Percentiles rank a stretch among this genome's conserved stretches.
Evolutionary conservation across 2,797 vertebrate species (phyloP).

Genomic region (Coluber constrictor): DNA sequence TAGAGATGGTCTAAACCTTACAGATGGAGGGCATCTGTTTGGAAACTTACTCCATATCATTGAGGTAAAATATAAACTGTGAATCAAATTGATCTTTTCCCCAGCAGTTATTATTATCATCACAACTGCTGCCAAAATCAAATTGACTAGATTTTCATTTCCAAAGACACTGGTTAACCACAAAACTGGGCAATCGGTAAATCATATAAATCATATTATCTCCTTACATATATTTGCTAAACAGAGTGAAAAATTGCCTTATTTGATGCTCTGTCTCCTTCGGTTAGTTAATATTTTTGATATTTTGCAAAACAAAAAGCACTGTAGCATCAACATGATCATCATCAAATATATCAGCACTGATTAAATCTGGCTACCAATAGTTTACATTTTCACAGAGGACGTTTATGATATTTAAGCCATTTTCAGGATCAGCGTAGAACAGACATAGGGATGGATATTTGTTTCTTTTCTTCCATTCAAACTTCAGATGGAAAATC

Average conservation of each 20-base stretch:
- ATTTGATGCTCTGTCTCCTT: slow-evolving; percentile 12
- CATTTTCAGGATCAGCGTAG: not conserved
- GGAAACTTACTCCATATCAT: slow-evolving; percentile 20
- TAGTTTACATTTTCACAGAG: not conserved
- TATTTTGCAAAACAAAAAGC: not conserved
- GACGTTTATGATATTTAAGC: not conserved
- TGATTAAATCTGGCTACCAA: not conserved
- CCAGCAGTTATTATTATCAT: slow-evolving; percentile 19
- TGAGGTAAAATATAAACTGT: slow-evolving; percentile 21
- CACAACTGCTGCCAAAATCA: slow-evolving; percentile 11
- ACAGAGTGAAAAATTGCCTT: slow-evolving; percentile 37
- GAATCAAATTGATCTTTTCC: slow-evolving; percentile 29
- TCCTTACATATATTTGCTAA: slow-evolving; percentile 26
- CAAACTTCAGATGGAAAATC: not conserved
- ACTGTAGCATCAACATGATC: not conserved
- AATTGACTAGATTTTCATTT: slow-evolving; percentile 43
- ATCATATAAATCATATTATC: slow-evolving; percentile 48
- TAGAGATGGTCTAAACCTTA: slow-evolving; percentile 35
- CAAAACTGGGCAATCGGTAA: slow-evolving; percentile 44
- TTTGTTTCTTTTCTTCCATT: not conserved
- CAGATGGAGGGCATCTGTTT: slow-evolving; percentile 25
- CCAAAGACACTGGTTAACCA: slow-evolving; percentile 10
- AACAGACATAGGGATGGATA: not conserved
- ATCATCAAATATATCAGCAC: not conserved
- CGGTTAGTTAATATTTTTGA: not conserved